Evolutionary conservation across 1,140 invertebrate genomes (phyloP), one percentile per base, ranked within the genome.

Genomic region (Drosophila dunni): DNA sequence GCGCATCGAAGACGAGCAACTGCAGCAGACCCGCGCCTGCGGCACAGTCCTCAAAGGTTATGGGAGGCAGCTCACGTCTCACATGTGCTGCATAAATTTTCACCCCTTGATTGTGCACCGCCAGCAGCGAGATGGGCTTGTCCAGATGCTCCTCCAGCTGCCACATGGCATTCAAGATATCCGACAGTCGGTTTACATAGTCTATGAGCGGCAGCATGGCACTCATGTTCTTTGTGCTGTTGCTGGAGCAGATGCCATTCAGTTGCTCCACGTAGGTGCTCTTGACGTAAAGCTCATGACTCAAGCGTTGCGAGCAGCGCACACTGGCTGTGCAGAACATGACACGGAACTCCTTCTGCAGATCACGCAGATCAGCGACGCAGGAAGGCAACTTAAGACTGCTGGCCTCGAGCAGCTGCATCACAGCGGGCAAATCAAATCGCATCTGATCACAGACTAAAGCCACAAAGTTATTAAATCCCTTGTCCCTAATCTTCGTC

Each of bases 21-120:
- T 74, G 71, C 9, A 74, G n/a, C 0, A 74, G 66, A 13, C 71
- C 71, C 0, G 71, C 51, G 7, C 71, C 65, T 0, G 71, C 66
- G 6, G 57, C 50, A 40, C 71, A 74, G 38, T 74, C 65, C 7
- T 74, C 71, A 11, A 36, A 74, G 0, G 71, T 74, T 0, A 74
- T 74, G 2, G 71, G 71, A 1, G 71, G 71, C 7, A 74, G 36
- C 10, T 74, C 65, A 2, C 50, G 13, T 10, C 50, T 48, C 7
- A 74, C 11, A 13, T 74, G 71, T 0, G 13, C 2, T 0, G 34
- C 57, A 42, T 69, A 74, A 0, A 74, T 54, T 10, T 48, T 62
- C 0, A 69, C 13, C n/a, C 42, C 1, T 38, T 46, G 33, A 4
- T 74, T 69, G 34, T 63, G 69, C 1, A 74, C 38, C 2, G 42